Base-by-base conservation (phyloP, 2,888 invertebrate genomes). In the Syritta pipiens region DNA sequence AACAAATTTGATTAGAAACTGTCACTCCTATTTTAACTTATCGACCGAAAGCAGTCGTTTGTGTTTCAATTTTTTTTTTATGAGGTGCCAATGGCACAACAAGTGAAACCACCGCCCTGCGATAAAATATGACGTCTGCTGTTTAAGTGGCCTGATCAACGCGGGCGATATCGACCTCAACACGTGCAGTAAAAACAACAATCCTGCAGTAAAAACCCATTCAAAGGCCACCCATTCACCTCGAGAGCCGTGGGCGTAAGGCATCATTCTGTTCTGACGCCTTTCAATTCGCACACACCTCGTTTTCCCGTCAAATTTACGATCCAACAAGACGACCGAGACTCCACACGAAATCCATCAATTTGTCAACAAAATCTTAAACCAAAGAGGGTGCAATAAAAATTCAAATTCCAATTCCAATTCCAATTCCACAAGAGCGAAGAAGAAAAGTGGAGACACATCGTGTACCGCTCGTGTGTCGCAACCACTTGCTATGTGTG, bases 251-350 rank as follows among this genome's bases (percentile, higher is more conserved):
- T 37, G 12, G 48, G 37, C 32, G 59, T 32, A 46, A 20, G 14
- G 22, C 26, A 49, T 37, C 35, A 59, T 32, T 44, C 44, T 44
- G 48, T 62, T 62, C 26, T 62, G 24, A 62, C 48, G 49, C 62
- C 35, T 49, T 6, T 37, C 26, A 17, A 62, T 62, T 48, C 37
- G 62, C 62, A 37, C 62, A 62, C 62, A 37, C 62, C 62, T 48
- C 49, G 60, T 62, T 62, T 60, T 49, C 14, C n/a, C 37, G 37
- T 12, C 20, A 9, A 14, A 24, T 60, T 60, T 46, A 60, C 24
- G 32, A 48, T 46, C 14, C 24, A 35, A 46, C 46, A 60, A 10
- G 22, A 26, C 19, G 24, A 24, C 35, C 37, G 17, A 37, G 17
- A 35, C 44, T 65, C 17, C 22, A n/a, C n/a, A n/a, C n/a, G 7